These are phyloP conservation scores for Megaleporinus macrocephalus DNA, from an alignment of 2,113 vertebrate genomes.

Conservation along the genomic window DNA sequence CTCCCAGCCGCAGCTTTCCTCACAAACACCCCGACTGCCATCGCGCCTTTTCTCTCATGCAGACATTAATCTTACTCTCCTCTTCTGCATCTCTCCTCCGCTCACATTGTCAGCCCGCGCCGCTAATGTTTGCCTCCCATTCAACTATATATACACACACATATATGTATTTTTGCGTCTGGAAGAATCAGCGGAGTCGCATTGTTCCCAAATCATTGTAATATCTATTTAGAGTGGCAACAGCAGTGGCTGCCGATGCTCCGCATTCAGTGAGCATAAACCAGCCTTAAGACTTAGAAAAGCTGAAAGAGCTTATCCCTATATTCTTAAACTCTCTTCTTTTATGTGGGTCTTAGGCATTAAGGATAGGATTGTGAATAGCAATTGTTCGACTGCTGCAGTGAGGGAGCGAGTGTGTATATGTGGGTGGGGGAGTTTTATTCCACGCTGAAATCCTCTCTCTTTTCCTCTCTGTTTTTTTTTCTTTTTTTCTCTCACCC, in stretches of 20 bases:
- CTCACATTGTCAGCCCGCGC: slow-evolving; percentile 72
- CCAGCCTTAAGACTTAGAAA: slow-evolving; percentile 83
- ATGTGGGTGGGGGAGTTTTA: slow-evolving; percentile 81
- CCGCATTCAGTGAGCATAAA: slow-evolving; percentile 82
- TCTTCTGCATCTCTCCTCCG: slow-evolving; percentile 74
- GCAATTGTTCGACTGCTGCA: slow-evolving; percentile 82
- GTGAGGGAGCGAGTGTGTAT: slow-evolving; percentile 76
- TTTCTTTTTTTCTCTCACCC: slow-evolving; percentile 20
- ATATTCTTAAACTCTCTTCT: slow-evolving; percentile 84
- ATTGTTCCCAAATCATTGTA: slow-evolving; percentile 87
- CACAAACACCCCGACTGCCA: slow-evolving; percentile 79
- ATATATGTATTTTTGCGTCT: slow-evolving; percentile 80
- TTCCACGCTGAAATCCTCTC: slow-evolving; percentile 77
- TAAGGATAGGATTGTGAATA: slow-evolving; percentile 86
- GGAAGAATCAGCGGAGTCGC: slow-evolving; percentile 75
- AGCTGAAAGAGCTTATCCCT: slow-evolving; percentile 84
- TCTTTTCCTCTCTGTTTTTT: slow-evolving; percentile 68
- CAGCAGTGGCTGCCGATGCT: slow-evolving; percentile 79
- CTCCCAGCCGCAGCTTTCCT: slow-evolving; percentile 76
- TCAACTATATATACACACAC: slow-evolving; percentile 74
- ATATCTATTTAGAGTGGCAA: slow-evolving; percentile 87
- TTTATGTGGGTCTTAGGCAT: slow-evolving; percentile 85
- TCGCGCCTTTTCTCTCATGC: slow-evolving; percentile 74
- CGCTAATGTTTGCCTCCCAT: slow-evolving; percentile 81
- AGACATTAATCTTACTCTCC: slow-evolving; percentile 83